These are phyloP conservation scores for Rhinopithecus roxellana DNA, from an alignment of 2,113 vertebrate genomes.

Conservation along the genomic window DNA sequence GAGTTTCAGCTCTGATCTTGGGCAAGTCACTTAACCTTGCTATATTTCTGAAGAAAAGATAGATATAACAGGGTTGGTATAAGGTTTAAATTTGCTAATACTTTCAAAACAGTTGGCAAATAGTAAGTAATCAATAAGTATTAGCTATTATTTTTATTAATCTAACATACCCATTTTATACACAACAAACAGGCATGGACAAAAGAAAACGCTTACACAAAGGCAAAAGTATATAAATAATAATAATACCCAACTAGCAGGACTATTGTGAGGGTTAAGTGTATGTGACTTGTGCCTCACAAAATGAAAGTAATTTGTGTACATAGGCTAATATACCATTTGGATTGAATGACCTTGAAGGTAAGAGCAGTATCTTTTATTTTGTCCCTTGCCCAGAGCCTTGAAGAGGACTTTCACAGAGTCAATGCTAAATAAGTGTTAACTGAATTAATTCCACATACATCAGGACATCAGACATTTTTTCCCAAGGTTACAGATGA, in stretches of 20 bases:
- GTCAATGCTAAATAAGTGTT: not conserved
- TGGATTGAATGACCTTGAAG: not conserved
- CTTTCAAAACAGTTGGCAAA: not conserved
- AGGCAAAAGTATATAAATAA: not conserved
- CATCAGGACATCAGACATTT: not conserved
- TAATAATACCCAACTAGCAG: not conserved
- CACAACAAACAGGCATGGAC: not conserved
- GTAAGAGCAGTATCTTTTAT: not conserved
- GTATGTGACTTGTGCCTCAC: not conserved
- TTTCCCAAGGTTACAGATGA: slow-evolving; percentile 8
- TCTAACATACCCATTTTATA: not conserved
- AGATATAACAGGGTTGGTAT: not conserved
- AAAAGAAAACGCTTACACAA: not conserved
- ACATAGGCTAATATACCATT: not conserved
- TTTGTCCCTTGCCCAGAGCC: not conserved
- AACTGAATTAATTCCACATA: not conserved
- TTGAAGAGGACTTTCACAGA: not conserved
- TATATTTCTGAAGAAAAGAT: not conserved
- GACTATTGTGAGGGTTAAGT: not conserved
- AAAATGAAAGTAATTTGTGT: not conserved
- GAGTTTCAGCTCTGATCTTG: not conserved
- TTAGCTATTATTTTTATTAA: not conserved
- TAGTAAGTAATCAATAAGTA: not conserved
- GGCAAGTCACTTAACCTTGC: not conserved
- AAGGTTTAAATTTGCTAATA: not conserved